These are phyloP conservation scores for Ciconia maguari DNA, from an alignment of 2,113 vertebrate species.

Conservation along the genomic window DNA sequence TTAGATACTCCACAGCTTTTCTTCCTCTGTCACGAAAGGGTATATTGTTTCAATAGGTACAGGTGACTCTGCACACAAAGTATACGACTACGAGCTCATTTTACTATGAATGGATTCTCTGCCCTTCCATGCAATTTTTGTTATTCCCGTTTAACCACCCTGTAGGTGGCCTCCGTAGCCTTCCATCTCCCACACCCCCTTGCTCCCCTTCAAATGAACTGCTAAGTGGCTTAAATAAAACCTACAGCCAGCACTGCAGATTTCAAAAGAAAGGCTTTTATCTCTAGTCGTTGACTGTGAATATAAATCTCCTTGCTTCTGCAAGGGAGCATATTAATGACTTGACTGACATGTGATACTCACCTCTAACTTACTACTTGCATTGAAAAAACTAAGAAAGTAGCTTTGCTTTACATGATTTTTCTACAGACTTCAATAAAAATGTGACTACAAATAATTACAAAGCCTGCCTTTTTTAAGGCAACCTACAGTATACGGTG, in stretches of 20 bases:
- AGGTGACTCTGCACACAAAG: background rate
- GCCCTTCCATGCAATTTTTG: background rate
- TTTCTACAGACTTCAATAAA: conserved; percentile 76
- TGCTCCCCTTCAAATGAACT: background rate
- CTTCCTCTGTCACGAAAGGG: background rate
- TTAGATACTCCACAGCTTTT: background rate
- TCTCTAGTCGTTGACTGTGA: background rate
- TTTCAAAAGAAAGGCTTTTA: conserved; percentile 38
- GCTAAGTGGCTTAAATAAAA: conserved; percentile 26
- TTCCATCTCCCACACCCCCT: background rate
- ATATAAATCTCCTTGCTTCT: background rate
- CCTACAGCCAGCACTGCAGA: conserved; percentile 19
- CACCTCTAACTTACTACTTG: conserved; percentile 51
- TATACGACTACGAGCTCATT: background rate
- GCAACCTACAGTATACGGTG: conserved; percentile 70
- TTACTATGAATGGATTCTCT: background rate
- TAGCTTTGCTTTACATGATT: conserved; percentile 65
- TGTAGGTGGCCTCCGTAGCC: background rate
- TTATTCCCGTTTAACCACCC: background rate
- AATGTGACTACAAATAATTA: conserved; percentile 77
- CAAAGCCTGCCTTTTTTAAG: conserved; percentile 69
- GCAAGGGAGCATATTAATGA: background rate
- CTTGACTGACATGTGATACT: background rate
- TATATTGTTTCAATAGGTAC: background rate
- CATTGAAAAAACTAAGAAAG: conserved; percentile 60